A percentile compares a stretch with the other conserved stretches of the same genome.
Conservation (phyloP, 2,888 invertebrate genomes). For the Rhagium mordax region DNA sequence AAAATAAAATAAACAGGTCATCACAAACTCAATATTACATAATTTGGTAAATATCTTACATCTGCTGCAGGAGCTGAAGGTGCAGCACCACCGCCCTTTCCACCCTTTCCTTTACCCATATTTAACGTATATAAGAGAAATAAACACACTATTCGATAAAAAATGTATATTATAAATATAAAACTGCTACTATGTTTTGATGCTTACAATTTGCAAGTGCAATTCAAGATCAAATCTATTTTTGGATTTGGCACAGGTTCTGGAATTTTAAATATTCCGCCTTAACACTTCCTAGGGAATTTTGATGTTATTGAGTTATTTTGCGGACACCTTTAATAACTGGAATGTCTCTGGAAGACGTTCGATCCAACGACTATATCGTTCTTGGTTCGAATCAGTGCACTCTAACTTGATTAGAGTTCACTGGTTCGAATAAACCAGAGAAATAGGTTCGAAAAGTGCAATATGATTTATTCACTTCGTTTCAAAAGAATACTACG, state of each 20-base stretch:
- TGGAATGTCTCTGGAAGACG: too few species aligned
- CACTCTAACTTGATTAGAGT: too few species aligned
- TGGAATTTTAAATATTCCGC: slow-evolving; percentile 21
- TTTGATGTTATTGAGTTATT: not conserved
- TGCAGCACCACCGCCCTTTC: slow-evolving; percentile 46
- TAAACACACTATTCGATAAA: not conserved
- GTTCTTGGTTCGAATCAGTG: too few species aligned
- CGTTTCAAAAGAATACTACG: too few species aligned
- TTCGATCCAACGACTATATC: too few species aligned
- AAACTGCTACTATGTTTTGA: slow-evolving; percentile 24
- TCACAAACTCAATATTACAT: too few species aligned
- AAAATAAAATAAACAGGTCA: too few species aligned
- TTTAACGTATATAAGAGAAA: slow-evolving; percentile 23
- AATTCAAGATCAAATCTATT: slow-evolving; percentile 31
- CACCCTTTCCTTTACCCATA: slow-evolving; percentile 55
- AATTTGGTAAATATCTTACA: slow-evolving; percentile 14
- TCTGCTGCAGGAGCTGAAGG: slow-evolving; percentile 27
- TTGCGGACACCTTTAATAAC: too few species aligned
- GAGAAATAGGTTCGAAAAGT: too few species aligned
- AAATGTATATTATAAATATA: slow-evolving; percentile 21
- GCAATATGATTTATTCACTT: too few species aligned
- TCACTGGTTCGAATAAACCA: too few species aligned
- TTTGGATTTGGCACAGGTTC: slow-evolving; percentile 20
- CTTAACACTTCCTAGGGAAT: not conserved
- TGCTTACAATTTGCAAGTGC: slow-evolving; percentile 15